Base-by-base conservation (phyloP, 2,888 invertebrate genomes). In the Tribolium freemani region DNA sequence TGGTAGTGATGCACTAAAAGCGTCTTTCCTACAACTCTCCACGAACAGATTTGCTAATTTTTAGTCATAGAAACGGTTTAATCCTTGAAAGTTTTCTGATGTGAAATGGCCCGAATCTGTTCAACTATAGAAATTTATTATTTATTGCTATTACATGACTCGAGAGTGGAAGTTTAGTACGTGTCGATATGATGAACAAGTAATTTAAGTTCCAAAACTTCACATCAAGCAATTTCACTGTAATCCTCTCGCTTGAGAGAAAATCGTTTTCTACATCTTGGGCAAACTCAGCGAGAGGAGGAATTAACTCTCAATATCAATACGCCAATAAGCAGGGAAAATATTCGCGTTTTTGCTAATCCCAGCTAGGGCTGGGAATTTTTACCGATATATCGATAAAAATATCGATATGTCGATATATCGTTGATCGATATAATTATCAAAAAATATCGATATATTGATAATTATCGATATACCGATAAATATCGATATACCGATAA, bases 151-250 rank as follows among this genome's bases (percentile, higher is more conserved):
- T 54, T 64, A 54, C 64, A 64, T 64, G 64, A 50, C 26, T 64
- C 26, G 64, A 20, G 53, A 64, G 44, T 44, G 30, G 26, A 64
- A 64, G 53, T 64, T 50, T 30, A 58, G 57, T 69, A 69, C 69
- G 69, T 69, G 69, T 69, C 58, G 57, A 69, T 69, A 58, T 73
- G 71, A 68, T 70, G 68, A 75, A 64, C 75, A 78, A 76, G 78
- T 77, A 80, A 80, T 80, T 79, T 79, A 79, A 79, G 76, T 78
- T 79, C 77, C 70, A 72, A 74, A 79, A 79, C 79, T 80, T 71
- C 73, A 75, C 74, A 76, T 76, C 73, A 76, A 76, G 79, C 71
- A 74, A 76, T 77, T 75, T 73, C 72, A 63, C 58, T 75, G 73
- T 80, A 79, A 79, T 79, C 76, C 76, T 73, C 75, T 72, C 75